A percentile compares a stretch with the other conserved stretches of the same genome.
These are phyloP conservation scores for Bubo scandiacus DNA, from an alignment of 2,113 vertebrate species.

Conservation along the genomic window DNA sequence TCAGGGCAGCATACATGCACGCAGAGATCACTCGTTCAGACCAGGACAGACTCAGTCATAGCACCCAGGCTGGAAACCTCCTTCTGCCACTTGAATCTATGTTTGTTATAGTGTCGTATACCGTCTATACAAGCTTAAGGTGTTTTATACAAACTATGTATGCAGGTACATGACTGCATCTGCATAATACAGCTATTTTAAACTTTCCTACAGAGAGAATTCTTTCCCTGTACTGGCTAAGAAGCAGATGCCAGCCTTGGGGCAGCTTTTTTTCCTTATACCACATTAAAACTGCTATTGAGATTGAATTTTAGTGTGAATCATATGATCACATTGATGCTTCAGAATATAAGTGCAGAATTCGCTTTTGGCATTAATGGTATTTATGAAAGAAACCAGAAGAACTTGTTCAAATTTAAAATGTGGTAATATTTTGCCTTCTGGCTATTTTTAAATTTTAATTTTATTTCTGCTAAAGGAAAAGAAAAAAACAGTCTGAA, in stretches of 20 bases:
- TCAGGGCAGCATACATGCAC: accelerated
- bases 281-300: background rate
- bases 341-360: background rate
- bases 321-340: background rate
- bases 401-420: background rate
- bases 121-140: background rate
- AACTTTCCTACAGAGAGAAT: background rate
- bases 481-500: background rate
- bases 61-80: accelerated
- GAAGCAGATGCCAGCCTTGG: background rate
- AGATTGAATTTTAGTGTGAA: background rate
- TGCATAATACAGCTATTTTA: background rate
- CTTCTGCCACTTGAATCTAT: background rate
- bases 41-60: background rate
- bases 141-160: background rate
- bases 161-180: background rate
- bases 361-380: background rate
- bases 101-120: background rate
- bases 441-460: background rate
- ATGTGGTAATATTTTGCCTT: background rate
- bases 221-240: background rate
- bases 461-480: background rate
- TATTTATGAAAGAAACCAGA: conserved; percentile 18
- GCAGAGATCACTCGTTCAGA: background rate
- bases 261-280: background rate